Evolutionary conservation across 2,113 vertebrate species (phyloP), one percentile per base, ranked within the genome.

Genomic region (Lepus europaeus): DNA sequence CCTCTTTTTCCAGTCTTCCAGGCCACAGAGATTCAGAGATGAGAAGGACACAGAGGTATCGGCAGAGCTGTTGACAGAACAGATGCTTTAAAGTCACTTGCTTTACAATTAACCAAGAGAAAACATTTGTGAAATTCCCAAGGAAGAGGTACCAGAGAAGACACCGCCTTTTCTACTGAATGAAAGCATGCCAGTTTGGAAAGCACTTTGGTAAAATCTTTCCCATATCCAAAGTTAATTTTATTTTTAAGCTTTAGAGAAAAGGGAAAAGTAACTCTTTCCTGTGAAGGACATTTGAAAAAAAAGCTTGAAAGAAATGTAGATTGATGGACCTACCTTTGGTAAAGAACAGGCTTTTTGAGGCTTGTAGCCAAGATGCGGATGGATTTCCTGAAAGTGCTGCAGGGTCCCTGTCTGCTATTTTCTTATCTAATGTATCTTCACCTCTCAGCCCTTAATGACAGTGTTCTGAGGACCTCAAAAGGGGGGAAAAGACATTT

Each of bases 381-480:
- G 87, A 39, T 89, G 79, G 87, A 45, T 89, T 90, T 96, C 93
- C 95, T 82, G 93, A 92, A 96, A 97, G 92, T 85, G 87, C 93
- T 96, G 96, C 83, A 90, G 87, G 70, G 87, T 66, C 31, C 36
- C 87, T 93, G 89, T 39, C 96, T 97, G 91, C 89, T 97, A 90
- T 97, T 97, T 97, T 95, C 97, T 95, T 73, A 94, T 94, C 87
- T 93, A 89, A 83, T 90, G 36, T 68, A 93, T 90, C 94, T 96
- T 97, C 97, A 96, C 97, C 94, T 97, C 92, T 93, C 95, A 96
- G 66, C 49, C 85, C 77, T 95, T 98, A 98, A 97, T 97, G 96
- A 97, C 80, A 97, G 90, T 97, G 83, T 96, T 98, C 93, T 95
- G 68, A 95, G 80, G 84, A 97, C 96, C 97, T 97, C 79, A 69